Conservation (phyloP, 2,888 invertebrate genomes). For the Leucophenga montana region DNA sequence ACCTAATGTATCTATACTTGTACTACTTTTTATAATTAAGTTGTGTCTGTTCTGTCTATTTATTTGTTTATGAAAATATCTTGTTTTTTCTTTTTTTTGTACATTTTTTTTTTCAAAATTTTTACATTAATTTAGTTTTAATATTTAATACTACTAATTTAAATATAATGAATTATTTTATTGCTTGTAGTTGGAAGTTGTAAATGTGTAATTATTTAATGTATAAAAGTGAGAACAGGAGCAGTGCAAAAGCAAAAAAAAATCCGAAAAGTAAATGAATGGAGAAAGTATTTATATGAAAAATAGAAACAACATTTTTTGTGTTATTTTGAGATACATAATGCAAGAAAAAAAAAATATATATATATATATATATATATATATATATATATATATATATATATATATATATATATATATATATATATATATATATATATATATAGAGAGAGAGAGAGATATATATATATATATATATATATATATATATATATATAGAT, state of each 20-base stretch:
- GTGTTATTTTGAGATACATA: no score
- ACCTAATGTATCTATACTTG: constrained; percentile 40
- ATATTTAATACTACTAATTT: constrained; percentile 25
- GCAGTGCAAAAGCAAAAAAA: constrained; percentile 27
- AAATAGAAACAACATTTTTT: constrained; percentile 38
- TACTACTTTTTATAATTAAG: constrained; percentile 38
- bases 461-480: no score
- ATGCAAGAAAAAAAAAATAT: no score
- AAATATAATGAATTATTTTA: no score
- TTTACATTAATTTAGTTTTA: constrained; percentile 43
- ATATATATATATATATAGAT: no score
- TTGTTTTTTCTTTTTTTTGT: not conserved
- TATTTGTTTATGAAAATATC: constrained; percentile 34
- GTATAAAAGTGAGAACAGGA: constrained; percentile 50
- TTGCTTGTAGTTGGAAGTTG: constrained; percentile 56
- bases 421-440: no score
- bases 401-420: no score
- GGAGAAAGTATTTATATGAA: constrained; percentile 19
- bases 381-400: no score
- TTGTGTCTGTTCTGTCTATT: no score
- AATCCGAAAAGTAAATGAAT: constrained; percentile 23
- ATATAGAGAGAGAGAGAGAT: no score
- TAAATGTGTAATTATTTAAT: constrained; percentile 62
- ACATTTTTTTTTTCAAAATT: constrained; percentile 28
- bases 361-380: no score